These are phyloP conservation scores for Miichthys miiuy DNA, from an alignment of 2,797 vertebrate species.

Conservation along the genomic window DNA sequence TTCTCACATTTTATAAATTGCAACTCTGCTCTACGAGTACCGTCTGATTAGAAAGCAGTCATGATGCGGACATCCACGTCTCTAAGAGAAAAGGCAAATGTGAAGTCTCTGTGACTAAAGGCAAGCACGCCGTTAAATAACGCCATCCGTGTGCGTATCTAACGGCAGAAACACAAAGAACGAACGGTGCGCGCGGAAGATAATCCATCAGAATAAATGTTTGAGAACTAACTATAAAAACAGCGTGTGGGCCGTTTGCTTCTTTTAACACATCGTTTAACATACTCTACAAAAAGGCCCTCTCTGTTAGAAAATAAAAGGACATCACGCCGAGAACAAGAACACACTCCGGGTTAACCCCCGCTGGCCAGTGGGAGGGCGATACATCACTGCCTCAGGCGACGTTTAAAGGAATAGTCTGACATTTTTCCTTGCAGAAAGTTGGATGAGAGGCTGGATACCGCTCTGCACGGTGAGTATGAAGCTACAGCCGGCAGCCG, in stretches of 20 bases:
- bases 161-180: slow-evolving; percentile 45
- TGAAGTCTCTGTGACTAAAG: slow-evolving; percentile 78
- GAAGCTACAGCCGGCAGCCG: background rate
- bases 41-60: slow-evolving; percentile 45
- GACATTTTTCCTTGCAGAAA: slow-evolving; percentile 17
- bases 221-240: slow-evolving; percentile 34
- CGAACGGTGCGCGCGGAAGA: slow-evolving; percentile 42
- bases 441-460: background rate
- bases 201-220: slow-evolving; percentile 39
- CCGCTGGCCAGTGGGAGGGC: slow-evolving; percentile 10
- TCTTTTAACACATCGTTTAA: slow-evolving; percentile 47
- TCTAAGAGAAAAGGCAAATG: slow-evolving; percentile 72
- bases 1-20: slow-evolving; percentile 42
- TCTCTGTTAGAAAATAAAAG: slow-evolving; percentile 55
- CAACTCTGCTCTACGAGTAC: slow-evolving; percentile 45
- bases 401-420: slow-evolving; percentile 21
- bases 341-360: slow-evolving; percentile 11
- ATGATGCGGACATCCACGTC: slow-evolving; percentile 60
- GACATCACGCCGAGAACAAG: slow-evolving; percentile 43
- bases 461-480: background rate
- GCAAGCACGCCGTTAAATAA: slow-evolving; percentile 72
- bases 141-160: slow-evolving; percentile 54
- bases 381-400: slow-evolving; percentile 22
- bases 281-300: slow-evolving; percentile 64
- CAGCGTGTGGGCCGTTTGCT: slow-evolving; percentile 52